These are phyloP conservation scores for Drosophila siamana DNA, from an alignment of 2,888 invertebrate species.

Conservation along the genomic window DNA sequence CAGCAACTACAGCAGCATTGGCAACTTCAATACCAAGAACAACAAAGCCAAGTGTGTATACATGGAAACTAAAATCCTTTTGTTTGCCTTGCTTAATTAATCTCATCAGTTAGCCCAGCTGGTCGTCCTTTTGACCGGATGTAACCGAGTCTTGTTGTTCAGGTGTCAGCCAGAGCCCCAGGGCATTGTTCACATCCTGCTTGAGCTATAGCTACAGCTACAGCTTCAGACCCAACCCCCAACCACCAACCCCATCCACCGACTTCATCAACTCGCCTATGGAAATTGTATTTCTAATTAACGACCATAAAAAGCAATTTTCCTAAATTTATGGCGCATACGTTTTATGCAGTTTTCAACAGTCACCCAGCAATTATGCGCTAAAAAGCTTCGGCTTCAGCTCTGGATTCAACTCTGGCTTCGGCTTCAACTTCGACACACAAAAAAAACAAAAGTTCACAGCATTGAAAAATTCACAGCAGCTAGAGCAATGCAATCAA, in stretches of 20 bases:
- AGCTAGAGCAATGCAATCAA: slow-evolving; percentile 59
- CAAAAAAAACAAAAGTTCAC: slow-evolving; percentile 1
- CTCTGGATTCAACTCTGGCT: background rate
- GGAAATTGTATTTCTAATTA: slow-evolving; percentile 76
- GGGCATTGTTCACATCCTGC: slow-evolving; percentile 50
- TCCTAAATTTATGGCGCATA: slow-evolving; percentile 57
- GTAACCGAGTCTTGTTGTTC: slow-evolving; percentile 65
- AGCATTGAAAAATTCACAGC: slow-evolving; percentile 23
- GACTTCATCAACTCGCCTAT: no score
- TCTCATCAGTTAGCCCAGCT: slow-evolving; percentile 73
- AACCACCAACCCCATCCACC: no score
- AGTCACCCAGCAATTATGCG: slow-evolving; percentile 32
- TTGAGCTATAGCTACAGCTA: background rate
- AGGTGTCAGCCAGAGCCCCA: slow-evolving; percentile 65
- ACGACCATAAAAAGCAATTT: slow-evolving; percentile 74
- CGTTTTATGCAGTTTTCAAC: slow-evolving; percentile 57
- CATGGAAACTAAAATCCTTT: slow-evolving; percentile 78
- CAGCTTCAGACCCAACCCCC: background rate
- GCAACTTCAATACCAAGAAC: slow-evolving; percentile 22
- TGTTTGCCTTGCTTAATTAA: slow-evolving; percentile 77
- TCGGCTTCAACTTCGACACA: background rate
- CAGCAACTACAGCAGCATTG: slow-evolving; percentile 12
- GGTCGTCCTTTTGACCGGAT: slow-evolving; percentile 70
- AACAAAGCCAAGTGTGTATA: slow-evolving; percentile 43
- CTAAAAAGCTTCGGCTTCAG: slow-evolving; percentile 25